These are phyloP conservation scores for Argynnis bischoffii DNA, from an alignment of 2,888 invertebrate genomes.

Conservation along the genomic window DNA sequence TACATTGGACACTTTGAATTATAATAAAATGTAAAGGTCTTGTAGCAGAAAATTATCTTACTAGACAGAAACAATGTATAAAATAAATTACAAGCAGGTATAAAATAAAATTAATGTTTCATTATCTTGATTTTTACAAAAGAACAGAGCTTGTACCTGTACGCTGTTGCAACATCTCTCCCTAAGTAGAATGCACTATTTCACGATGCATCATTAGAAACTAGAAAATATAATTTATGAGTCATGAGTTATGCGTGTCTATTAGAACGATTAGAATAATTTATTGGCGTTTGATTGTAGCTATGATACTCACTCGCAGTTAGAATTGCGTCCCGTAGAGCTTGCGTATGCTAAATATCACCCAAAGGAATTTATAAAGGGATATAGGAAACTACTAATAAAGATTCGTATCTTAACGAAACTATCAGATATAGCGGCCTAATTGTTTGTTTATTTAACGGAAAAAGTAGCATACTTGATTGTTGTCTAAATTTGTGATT, in stretches of 20 bases:
- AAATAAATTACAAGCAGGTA: too few species aligned
- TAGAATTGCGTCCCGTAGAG: constrained; percentile 25
- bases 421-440: too few species aligned
- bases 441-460: too few species aligned
- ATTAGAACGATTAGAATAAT: constrained; percentile 44
- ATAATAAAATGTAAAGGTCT: too few species aligned
- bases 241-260: constrained; percentile 41
- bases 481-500: too few species aligned
- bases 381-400: background rate
- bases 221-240: constrained; percentile 43
- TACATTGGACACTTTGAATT: too few species aligned
- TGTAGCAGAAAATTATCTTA: too few species aligned
- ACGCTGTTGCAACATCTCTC: background rate
- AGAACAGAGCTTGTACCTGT: background rate
- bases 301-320: constrained; percentile 36
- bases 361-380: constrained; percentile 3
- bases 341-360: constrained; percentile 24
- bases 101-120: too few species aligned
- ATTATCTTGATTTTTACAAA: too few species aligned
- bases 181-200: constrained; percentile 31
- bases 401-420: too few species aligned
- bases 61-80: too few species aligned
- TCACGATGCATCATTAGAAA: constrained; percentile 44
- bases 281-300: constrained; percentile 41
- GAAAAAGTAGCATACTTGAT: too few species aligned